Evolutionary conservation across 2,797 vertebrate genomes (phyloP).

Genomic region (Carcharodon carcharias): DNA sequence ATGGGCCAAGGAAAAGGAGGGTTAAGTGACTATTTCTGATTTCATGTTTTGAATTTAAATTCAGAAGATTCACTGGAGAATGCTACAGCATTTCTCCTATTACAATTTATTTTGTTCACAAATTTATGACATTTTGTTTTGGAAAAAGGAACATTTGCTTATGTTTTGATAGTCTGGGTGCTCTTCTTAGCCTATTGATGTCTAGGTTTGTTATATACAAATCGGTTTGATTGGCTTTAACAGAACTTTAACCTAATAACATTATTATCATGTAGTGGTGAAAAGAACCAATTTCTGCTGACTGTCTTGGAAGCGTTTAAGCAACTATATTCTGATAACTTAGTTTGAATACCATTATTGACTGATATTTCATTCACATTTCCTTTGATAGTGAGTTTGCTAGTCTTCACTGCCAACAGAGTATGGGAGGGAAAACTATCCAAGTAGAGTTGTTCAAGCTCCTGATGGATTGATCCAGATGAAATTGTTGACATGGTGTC

Average conservation of each 20-base stretch:
- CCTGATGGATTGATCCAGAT: background rate
- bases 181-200: background rate
- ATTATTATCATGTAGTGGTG: background rate
- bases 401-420: background rate
- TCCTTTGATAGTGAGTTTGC: background rate
- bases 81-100: slow-evolving; percentile 43
- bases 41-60: slow-evolving; percentile 62
- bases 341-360: background rate
- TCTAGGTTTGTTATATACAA: background rate
- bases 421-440: background rate
- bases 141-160: slow-evolving; percentile 24
- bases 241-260: background rate
- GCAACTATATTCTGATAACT: background rate
- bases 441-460: background rate
- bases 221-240: background rate
- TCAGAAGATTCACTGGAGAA: slow-evolving; percentile 59
- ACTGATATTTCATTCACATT: background rate
- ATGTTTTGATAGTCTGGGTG: background rate
- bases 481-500: background rate
- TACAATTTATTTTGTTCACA: slow-evolving; percentile 39
- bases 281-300: background rate
- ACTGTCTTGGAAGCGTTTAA: background rate
- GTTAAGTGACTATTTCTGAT: slow-evolving; percentile 54
- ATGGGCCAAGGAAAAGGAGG: background rate
- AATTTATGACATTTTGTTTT: slow-evolving; percentile 33